A percentile compares a stretch with the other conserved stretches of the same genome.
phyloP scores from a whole-genome alignment of 2,888 invertebrate genomes.

The Prenolepis imparis region DNA sequence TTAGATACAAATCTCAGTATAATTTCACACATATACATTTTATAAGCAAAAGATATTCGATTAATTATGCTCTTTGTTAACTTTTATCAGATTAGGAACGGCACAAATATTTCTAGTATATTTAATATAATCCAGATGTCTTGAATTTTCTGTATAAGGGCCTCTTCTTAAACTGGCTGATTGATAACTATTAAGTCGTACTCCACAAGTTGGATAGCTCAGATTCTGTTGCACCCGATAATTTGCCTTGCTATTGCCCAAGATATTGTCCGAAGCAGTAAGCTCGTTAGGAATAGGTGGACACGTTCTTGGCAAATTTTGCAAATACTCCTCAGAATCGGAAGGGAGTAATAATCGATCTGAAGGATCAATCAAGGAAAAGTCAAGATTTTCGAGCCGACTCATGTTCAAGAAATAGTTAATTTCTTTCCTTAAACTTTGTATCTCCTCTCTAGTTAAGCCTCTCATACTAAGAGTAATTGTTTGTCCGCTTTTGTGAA shows the following conservation, averaged over 20 bases:
- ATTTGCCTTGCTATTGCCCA: neutral
- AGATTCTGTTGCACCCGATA: slow-evolving; percentile 53
- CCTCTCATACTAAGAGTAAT: slow-evolving; percentile 71
- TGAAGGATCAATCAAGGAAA: slow-evolving; percentile 55
- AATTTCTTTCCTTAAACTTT: slow-evolving; percentile 71
- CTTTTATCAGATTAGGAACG: neutral
- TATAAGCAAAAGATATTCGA: neutral
- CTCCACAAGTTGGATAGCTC: slow-evolving; percentile 59
- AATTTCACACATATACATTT: neutral
- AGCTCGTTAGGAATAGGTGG: neutral
- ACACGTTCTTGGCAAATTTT: slow-evolving; percentile 8
- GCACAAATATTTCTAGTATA: neutral
- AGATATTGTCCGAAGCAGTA: slow-evolving; percentile 19
- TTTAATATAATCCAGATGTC: slow-evolving; percentile 1
- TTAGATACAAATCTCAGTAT: neutral
- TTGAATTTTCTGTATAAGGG: slow-evolving; percentile 45
- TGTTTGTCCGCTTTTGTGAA: slow-evolving; percentile 71
- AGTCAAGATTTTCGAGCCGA: slow-evolving; percentile 58
- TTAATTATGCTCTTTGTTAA: slow-evolving; percentile 17
- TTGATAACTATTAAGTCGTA: neutral
- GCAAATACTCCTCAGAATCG: slow-evolving; percentile 62
- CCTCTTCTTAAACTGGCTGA: slow-evolving; percentile 37
- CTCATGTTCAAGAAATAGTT: slow-evolving; percentile 71
- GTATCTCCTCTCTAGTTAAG: slow-evolving; percentile 71
- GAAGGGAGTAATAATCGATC: slow-evolving; percentile 63